A percentile compares a stretch with the other conserved stretches of the same genome.
Conservation (phyloP, 2,888 invertebrate genomes). For the Alitta virens region DNA sequence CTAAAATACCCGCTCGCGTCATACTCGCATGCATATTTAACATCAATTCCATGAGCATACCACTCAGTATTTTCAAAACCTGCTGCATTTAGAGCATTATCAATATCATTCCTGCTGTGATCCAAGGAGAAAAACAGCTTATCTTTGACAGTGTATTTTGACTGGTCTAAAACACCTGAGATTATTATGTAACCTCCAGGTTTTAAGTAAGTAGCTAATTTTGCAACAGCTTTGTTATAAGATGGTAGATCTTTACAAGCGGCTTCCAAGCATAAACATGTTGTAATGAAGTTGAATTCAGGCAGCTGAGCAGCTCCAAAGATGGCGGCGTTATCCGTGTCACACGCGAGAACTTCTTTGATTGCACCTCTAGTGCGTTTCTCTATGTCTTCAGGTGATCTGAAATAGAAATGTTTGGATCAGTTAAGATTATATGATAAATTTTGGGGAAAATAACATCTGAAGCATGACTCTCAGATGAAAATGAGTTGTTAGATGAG, state of each 20-base stretch:
- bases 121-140: background rate
- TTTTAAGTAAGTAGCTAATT: background rate
- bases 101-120: background rate
- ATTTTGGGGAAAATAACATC: too few species aligned
- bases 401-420: too few species aligned
- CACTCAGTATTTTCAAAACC: background rate
- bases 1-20: background rate
- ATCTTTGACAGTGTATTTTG: background rate
- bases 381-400: too few species aligned
- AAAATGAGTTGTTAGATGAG: too few species aligned
- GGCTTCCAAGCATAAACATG: background rate
- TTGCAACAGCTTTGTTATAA: background rate
- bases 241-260: background rate
- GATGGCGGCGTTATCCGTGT: too few species aligned
- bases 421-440: too few species aligned
- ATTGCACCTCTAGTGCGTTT: too few species aligned
- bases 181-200: background rate
- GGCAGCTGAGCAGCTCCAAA: too few species aligned
- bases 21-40: background rate
- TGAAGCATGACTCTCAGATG: too few species aligned
- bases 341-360: too few species aligned
- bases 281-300: background rate
- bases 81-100: background rate
- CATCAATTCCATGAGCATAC: background rate
- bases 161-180: background rate